These are phyloP conservation scores for Polymixis flavicincta DNA, from an alignment of 2,888 invertebrate genomes.

Conservation along the genomic window DNA sequence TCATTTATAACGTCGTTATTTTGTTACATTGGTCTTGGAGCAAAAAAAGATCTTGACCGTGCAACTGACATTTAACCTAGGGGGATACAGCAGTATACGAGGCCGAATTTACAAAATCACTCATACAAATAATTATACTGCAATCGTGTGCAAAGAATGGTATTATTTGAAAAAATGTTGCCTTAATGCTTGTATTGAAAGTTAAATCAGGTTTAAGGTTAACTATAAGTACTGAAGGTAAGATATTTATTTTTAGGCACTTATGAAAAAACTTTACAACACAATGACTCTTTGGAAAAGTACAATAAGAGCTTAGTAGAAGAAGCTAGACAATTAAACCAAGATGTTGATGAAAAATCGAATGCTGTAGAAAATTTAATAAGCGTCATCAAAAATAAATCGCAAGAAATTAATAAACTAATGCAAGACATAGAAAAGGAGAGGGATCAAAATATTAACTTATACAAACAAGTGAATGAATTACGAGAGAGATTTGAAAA, in stretches of 20 bases:
- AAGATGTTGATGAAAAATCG: constrained; percentile 75
- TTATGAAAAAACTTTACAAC: constrained; percentile 77
- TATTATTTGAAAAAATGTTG: neutral
- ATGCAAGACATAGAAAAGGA: constrained; percentile 74
- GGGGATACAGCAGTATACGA: neutral
- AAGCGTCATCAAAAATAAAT: constrained; percentile 76
- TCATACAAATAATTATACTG: neutral
- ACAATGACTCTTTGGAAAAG: constrained; percentile 79
- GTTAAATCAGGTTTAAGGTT: neutral
- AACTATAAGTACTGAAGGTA: neutral
- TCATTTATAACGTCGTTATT: neutral
- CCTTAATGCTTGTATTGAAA: neutral
- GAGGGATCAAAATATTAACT: constrained; percentile 72
- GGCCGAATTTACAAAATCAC: neutral
- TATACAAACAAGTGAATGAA: constrained; percentile 72
- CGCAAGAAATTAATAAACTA: constrained; percentile 77
- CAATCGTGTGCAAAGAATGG: neutral
- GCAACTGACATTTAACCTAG: neutral
- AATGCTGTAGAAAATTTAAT: constrained; percentile 77
- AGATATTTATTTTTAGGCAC: constrained; percentile 64
- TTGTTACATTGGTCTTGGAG: neutral
- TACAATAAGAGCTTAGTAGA: constrained; percentile 74
- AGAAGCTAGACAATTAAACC: constrained; percentile 71
- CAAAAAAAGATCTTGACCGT: neutral
- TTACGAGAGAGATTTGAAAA: constrained; percentile 73